Conservation (phyloP, 2,888 invertebrate species). For the Lymantria monacha region DNA sequence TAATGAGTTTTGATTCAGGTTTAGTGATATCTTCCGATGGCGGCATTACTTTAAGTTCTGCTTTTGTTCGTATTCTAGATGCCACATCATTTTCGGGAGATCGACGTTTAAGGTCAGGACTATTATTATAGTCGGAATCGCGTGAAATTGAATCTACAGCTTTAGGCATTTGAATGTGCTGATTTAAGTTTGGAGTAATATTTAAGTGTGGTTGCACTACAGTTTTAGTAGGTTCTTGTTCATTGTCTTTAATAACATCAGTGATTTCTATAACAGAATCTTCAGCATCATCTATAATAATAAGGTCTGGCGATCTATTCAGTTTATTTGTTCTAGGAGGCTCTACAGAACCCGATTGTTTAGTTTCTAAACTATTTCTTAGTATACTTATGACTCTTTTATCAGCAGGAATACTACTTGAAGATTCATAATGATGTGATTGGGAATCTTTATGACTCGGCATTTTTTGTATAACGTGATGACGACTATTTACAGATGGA, state of each 20-base stretch:
- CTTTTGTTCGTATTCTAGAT: constrained; percentile 92
- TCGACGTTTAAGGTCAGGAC: constrained; percentile 55
- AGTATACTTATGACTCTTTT: constrained; percentile 87
- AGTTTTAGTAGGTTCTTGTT: constrained; percentile 44
- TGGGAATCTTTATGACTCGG: constrained; percentile 64
- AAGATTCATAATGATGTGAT: constrained; percentile 54
- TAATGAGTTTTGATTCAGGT: constrained; percentile 39
- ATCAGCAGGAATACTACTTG: constrained; percentile 82
- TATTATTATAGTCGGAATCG: constrained; percentile 70
- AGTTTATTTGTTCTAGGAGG: constrained; percentile 74
- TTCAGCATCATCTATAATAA: constrained; percentile 75
- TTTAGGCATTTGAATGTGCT: constrained; percentile 85
- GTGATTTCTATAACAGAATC: constrained; percentile 76
- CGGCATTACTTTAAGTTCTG: constrained; percentile 87
- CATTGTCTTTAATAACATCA: constrained; percentile 68
- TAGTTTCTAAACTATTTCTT: constrained; percentile 87
- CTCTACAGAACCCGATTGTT: constrained; percentile 78
- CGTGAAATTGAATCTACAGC: constrained; percentile 85
- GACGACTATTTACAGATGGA: constrained; percentile 53
- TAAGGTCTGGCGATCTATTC: constrained; percentile 62
- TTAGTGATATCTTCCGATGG: constrained; percentile 58
- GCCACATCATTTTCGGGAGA: constrained; percentile 81
- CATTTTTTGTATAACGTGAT: constrained; percentile 68
- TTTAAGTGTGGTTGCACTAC: constrained; percentile 39
- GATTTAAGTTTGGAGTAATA: constrained; percentile 41